These are phyloP conservation scores for Euphonia xanthogaster DNA, from an alignment of 2,797 vertebrate species.

Conservation along the genomic window DNA sequence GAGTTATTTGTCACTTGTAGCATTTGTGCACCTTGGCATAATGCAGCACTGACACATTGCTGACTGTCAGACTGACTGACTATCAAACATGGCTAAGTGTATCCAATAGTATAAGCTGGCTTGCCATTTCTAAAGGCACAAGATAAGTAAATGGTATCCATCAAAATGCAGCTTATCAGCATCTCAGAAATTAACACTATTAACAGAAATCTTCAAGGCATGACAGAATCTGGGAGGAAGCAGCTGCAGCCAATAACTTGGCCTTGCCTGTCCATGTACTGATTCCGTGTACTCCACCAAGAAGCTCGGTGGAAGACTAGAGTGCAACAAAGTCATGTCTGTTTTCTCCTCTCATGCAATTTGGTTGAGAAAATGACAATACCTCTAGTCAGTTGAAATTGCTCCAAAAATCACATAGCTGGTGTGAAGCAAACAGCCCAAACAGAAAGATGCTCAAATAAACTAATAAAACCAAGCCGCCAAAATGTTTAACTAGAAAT, in stretches of 20 bases:
- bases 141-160: constrained; percentile 1
- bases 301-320: not conserved
- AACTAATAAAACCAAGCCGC: not conserved
- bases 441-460: constrained; percentile 34
- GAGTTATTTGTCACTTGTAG: not conserved
- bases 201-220: constrained; percentile 33
- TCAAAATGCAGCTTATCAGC: not conserved
- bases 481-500: not conserved
- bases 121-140: not conserved
- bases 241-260: not conserved
- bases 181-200: not conserved
- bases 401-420: constrained; percentile 10
- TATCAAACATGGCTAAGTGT: constrained; percentile 1
- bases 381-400: constrained; percentile 5
- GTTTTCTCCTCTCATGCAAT: not conserved
- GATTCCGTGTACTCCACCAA: not conserved
- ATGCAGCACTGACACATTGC: not conserved
- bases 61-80: constrained; percentile 22
- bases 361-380: constrained; percentile 22
- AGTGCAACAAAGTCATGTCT: not conserved
- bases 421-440: constrained; percentile 19
- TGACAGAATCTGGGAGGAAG: not conserved
- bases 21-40: constrained; percentile 24
- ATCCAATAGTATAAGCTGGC: not conserved
- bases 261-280: not conserved